Percentiles rank a stretch among this genome's conserved stretches.
Evolutionary conservation across 2,113 vertebrate genomes (phyloP).

Genomic region (Pseudorhombus dupliciocellatus): DNA sequence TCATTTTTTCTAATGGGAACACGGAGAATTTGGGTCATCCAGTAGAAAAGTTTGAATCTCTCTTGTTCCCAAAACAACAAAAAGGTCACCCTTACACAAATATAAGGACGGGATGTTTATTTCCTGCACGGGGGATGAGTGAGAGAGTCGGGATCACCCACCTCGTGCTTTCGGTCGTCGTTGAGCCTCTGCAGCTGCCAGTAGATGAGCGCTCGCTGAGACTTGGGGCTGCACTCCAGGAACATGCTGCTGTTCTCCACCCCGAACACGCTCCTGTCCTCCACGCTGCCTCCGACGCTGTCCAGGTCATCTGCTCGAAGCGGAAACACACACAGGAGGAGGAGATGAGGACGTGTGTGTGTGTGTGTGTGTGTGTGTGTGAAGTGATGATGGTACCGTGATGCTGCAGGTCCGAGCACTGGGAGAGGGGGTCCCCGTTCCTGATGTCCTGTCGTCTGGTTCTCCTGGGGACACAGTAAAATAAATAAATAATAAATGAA

Average conservation of each 20-base stretch:
- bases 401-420: slow-evolving; percentile 96
- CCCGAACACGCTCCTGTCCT: slow-evolving; percentile 93
- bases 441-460: slow-evolving; percentile 96
- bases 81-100: slow-evolving; percentile 41
- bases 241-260: slow-evolving; percentile 99
- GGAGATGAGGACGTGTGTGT: not conserved
- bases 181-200: slow-evolving; percentile 95
- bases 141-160: no score
- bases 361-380: not conserved
- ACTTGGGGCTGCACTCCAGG: slow-evolving; percentile 96
- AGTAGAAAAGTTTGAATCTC: not conserved
- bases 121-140: no score
- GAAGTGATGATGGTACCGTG: slow-evolving; percentile 82
- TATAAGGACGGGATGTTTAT: not conserved
- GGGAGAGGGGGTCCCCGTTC: slow-evolving; percentile 96
- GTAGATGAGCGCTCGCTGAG: slow-evolving; percentile 90
- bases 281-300: slow-evolving; percentile 82
- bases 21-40: not conserved
- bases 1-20: slow-evolving; percentile 1
- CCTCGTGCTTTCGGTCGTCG: slow-evolving; percentile 92
- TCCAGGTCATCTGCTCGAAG: slow-evolving; percentile 83
- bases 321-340: not conserved
- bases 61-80: not conserved
- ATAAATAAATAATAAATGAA: not conserved
- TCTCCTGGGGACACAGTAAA: slow-evolving; percentile 78